Evolutionary conservation across 2,113 vertebrate genomes (phyloP).

Genomic region (Ctenomys sociabilis): DNA sequence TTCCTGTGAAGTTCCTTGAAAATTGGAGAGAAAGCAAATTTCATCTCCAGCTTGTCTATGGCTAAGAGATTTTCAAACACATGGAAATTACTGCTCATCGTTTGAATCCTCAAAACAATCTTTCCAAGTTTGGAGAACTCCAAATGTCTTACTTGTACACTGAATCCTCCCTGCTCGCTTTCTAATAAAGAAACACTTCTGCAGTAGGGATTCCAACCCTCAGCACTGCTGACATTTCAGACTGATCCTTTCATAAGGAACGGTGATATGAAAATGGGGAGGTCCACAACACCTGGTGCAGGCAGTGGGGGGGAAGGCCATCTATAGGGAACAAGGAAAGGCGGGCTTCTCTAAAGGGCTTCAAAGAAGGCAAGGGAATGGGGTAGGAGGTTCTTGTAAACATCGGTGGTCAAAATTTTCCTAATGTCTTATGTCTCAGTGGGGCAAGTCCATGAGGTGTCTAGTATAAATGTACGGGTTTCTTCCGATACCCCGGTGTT

Average conservation of each 20-base stretch:
- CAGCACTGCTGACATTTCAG: too few species aligned
- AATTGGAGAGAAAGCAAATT: not conserved
- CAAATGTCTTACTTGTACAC: not conserved
- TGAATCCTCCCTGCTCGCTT: not conserved
- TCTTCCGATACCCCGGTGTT: not conserved
- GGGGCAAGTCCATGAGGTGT: not conserved
- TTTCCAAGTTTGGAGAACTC: not conserved
- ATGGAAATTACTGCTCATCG: not conserved
- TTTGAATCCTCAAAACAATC: not conserved
- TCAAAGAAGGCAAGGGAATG: not conserved
- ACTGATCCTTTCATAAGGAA: not conserved
- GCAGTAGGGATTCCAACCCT: not conserved
- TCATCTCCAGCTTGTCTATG: not conserved
- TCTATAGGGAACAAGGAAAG: not conserved
- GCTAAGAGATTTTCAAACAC: not conserved
- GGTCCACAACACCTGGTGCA: not conserved
- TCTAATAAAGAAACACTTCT: not conserved
- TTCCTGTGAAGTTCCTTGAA: not conserved
- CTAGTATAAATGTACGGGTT: too few species aligned
- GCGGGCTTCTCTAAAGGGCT: not conserved
- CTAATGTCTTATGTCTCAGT: not conserved
- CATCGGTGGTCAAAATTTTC: not conserved
- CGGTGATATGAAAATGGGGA: not conserved
- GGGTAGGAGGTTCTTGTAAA: not conserved
- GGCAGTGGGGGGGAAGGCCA: not conserved